Evolutionary conservation across 2,888 invertebrate species (phyloP).

Genomic region (Proisotoma minuta): DNA sequence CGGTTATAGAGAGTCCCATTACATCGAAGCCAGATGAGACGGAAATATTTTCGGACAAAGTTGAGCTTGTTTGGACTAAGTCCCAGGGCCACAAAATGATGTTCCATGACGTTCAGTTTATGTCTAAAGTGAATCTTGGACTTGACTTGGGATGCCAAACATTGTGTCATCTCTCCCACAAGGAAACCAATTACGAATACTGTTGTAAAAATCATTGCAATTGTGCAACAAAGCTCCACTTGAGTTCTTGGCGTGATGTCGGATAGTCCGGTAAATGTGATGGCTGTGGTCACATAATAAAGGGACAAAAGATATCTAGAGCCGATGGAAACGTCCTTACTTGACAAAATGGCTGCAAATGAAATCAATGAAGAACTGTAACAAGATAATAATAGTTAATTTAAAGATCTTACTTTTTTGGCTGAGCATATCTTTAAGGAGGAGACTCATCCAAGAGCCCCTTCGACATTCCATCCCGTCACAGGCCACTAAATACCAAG

Average conservation of each 20-base stretch:
- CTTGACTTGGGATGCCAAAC: constrained; percentile 41
- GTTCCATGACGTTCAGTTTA: constrained; percentile 38
- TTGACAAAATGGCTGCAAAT: neutral
- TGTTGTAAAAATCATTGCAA: constrained; percentile 36
- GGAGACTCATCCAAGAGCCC: constrained; percentile 31
- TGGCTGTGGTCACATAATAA: constrained; percentile 38
- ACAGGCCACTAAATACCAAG: constrained; percentile 43
- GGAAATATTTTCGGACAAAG: constrained; percentile 36
- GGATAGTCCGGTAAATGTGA: constrained; percentile 36
- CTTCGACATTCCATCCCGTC: constrained; percentile 21
- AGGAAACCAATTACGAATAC: constrained; percentile 41
- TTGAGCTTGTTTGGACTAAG: constrained; percentile 30
- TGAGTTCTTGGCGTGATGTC: constrained; percentile 27
- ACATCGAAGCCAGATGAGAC: constrained; percentile 31
- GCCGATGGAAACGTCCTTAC: constrained; percentile 16
- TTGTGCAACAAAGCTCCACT: constrained; percentile 27
- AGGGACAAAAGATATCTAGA: constrained; percentile 35
- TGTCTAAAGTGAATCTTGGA: constrained; percentile 44
- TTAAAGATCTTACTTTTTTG: neutral
- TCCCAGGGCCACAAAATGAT: constrained; percentile 33
- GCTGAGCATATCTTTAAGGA: constrained; percentile 11
- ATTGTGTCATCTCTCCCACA: constrained; percentile 44
- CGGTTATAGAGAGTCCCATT: constrained; percentile 28
- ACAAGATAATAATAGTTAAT: neutral
- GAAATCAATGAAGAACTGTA: neutral